Evolutionary conservation across 2,888 invertebrate genomes (phyloP).

Genomic region (Plebejus argus): DNA sequence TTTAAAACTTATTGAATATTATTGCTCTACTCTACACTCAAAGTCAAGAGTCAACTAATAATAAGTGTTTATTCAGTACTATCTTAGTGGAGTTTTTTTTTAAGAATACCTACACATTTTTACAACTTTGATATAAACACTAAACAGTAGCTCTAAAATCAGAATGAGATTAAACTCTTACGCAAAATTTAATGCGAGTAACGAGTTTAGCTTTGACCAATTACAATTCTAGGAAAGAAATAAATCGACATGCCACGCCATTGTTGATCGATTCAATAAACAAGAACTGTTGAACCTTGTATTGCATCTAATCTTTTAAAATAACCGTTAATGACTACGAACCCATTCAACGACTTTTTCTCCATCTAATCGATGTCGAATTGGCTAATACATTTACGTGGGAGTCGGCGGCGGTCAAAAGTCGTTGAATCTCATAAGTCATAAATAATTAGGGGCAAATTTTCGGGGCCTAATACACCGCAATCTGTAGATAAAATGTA

Average conservation of each 20-base stretch:
- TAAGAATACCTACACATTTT: background rate
- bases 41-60: too few relatives aligned
- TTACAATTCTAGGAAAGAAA: background rate
- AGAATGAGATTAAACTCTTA: background rate
- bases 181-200: background rate
- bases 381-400: constrained; percentile 40
- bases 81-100: background rate
- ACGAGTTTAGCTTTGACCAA: constrained; percentile 15
- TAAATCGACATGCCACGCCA: constrained; percentile 32
- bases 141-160: background rate
- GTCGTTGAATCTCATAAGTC: constrained; percentile 50
- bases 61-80: too few relatives aligned
- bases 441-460: constrained; percentile 48
- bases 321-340: constrained; percentile 27
- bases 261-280: constrained; percentile 29
- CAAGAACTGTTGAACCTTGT: constrained; percentile 28
- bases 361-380: constrained; percentile 43
- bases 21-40: too few relatives aligned
- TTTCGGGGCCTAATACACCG: constrained; percentile 52
- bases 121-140: background rate
- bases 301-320: constrained; percentile 32
- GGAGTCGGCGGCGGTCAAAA: constrained; percentile 38
- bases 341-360: constrained; percentile 35
- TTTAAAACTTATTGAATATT: background rate
- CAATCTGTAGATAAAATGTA: constrained; percentile 51